A percentile compares a stretch with the other conserved stretches of the same genome.
Evolutionary conservation across 2,113 vertebrate species (phyloP).

Genomic region (Prolemur simus): DNA sequence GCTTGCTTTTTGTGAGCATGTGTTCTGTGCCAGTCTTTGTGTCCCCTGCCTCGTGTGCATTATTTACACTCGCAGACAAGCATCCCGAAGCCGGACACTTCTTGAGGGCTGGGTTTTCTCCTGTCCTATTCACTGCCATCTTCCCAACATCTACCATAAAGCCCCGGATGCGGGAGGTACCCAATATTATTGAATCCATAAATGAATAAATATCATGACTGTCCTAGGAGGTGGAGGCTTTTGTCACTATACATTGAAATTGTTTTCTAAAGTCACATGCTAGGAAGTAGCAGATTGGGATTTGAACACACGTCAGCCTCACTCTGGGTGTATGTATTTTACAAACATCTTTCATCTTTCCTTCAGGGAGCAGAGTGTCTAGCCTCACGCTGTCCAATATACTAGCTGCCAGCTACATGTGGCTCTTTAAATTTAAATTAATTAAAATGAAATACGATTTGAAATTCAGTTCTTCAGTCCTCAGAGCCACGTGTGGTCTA

Average conservation of each 20-base stretch:
- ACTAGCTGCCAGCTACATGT: background rate
- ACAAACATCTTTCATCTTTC: background rate
- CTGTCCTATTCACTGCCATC: fast-evolving
- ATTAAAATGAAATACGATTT: background rate
- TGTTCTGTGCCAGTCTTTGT: fast-evolving
- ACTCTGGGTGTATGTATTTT: background rate
- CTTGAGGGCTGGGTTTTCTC: background rate
- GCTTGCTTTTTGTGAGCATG: background rate
- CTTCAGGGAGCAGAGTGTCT: background rate
- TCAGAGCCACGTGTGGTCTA: background rate
- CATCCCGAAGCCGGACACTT: background rate
- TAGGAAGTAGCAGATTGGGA: background rate
- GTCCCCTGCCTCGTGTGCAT: background rate
- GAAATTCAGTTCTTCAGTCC: background rate
- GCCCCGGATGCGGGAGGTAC: background rate
- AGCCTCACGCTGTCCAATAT: background rate
- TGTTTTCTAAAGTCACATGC: background rate
- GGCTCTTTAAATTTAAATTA: background rate
- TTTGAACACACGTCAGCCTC: background rate
- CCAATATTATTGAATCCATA: background rate
- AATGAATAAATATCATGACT: background rate
- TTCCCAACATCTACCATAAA: background rate
- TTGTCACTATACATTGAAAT: background rate
- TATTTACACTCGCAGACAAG: background rate
- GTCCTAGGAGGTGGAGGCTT: background rate